A percentile compares a stretch with the other conserved stretches of the same genome.
These are phyloP conservation scores for Galeopterus variegatus DNA, from an alignment of 2,113 vertebrate genomes.

Conservation along the genomic window DNA sequence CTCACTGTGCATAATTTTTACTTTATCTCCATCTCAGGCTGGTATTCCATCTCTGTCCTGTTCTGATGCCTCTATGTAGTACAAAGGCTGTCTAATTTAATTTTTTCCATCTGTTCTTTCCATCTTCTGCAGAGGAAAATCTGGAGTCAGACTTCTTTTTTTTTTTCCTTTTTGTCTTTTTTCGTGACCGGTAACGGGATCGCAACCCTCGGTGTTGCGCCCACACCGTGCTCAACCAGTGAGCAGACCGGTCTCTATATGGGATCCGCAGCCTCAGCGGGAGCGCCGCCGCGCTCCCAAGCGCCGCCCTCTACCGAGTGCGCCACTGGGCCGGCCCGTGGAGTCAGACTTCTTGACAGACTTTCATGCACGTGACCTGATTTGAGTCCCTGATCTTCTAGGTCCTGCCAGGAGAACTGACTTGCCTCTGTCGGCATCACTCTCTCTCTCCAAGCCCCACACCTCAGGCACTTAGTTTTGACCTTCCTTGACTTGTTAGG, in stretches of 20 bases:
- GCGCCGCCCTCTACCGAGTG: no score
- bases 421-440: background rate
- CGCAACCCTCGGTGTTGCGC: no score
- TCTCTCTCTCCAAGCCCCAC: background rate
- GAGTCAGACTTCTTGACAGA: background rate
- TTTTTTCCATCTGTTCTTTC: background rate
- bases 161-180: no score
- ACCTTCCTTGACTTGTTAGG: background rate
- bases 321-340: no score
- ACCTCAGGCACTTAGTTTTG: background rate
- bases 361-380: background rate
- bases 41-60: background rate
- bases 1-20: no score
- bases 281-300: no score
- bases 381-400: background rate
- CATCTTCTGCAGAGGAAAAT: background rate
- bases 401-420: background rate
- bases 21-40: background rate
- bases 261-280: no score
- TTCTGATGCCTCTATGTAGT: background rate
- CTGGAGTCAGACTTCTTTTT: background rate
- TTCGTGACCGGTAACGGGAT: no score
- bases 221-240: no score
- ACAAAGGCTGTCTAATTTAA: background rate
- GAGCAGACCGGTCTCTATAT: no score